Base-by-base conservation (phyloP, 2,797 vertebrate species). In the Lithobates sylvaticus region DNA sequence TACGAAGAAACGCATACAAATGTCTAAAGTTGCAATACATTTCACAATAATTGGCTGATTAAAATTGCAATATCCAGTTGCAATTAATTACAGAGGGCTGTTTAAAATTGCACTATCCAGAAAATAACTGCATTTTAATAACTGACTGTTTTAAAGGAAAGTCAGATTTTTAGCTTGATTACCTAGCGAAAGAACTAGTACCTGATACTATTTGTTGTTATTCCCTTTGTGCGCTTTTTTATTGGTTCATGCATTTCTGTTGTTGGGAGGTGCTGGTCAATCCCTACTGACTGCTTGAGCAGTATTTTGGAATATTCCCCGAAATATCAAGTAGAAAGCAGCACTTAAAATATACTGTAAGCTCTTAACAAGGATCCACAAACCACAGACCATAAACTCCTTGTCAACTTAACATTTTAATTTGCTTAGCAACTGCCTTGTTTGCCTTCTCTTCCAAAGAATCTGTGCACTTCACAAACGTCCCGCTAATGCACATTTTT, bases 251-350 rank as follows among this genome's bases (percentile, higher is more conserved):
- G 27, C 4, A 18, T 36, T 72, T 29, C 15, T 10, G 32, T n/a
- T 72, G 8, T 42, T 82, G 13, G 2, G 39, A 6, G 39, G 8
- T 36, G 12, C 26, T 13, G 79, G 32, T 73, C 23, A 73, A 27
- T 73, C 12, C 8, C 13, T 21, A 26, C 81, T 68, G 78, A 76
- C 90, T 88, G 87, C 85, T 92, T 84, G 85, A 88, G 88, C 89
- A 88, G 90, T 76, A 91, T 90, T 88, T 92, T 91, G 89, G 92
- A 92, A 90, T 91, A 86, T 86, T 90, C 89, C 91, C 86, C 89
- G 84, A 88, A 92, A 88, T 92, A 84, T 88, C 89, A 90, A 91
- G 90, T 73, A 89, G 89, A 89, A 84, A 54, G 27, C 32, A 34
- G 39, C 72, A 67, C 71, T 76, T 68, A 81, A 86, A 32, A 80